Base-by-base conservation (phyloP, 2,888 invertebrate genomes). In the Terebella lapidaria region DNA sequence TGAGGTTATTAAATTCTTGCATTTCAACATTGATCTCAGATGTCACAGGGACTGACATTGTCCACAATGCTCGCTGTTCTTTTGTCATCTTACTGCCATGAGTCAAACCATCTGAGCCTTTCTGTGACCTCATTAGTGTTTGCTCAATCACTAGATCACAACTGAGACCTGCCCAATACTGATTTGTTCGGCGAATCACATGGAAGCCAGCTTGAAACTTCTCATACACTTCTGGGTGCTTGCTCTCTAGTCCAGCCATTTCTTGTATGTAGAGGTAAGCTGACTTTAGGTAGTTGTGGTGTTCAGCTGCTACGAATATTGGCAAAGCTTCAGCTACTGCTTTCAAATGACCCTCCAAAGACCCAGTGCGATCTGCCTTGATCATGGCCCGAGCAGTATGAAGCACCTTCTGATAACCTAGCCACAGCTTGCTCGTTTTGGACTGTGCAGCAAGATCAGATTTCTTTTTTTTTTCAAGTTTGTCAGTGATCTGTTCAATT, bases 81-180 rank as follows among this genome's bases (percentile, higher is more conserved):
- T 63, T 62, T 20, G 58, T 52, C 62, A 63, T 63, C n/a, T 22
- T 22, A 49, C 49, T 49, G 15, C 49, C 49, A 20, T 22, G 15
- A 49, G 49, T 49, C 49, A 49, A 26, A 10, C 10, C 27, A 56
- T 42, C 35, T 55, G 66, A 49, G 25, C 26, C 54, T 42, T 58
- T 63, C 25, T 59, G 35, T 22, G 64, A 63, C 25, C 59, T 58
- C 64, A 60, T 64, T 35, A 64, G 46, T 10, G 51, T 57, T 46
- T 63, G 59, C 59, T 64, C 64, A 26, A 64, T 64, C 4, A 60
- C 63, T 27, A 64, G 63, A 54, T 64, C 57, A 25, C 51, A 60
- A 30, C 54, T 26, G 30, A 64, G 64, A 22, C 56, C 65, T 45
- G 60, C 63, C 60, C 63, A 65, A 35, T 58, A 61, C 29, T 58